These are phyloP conservation scores for Glyptemys insculpta DNA, from an alignment of 2,797 vertebrate genomes.

Conservation along the genomic window DNA sequence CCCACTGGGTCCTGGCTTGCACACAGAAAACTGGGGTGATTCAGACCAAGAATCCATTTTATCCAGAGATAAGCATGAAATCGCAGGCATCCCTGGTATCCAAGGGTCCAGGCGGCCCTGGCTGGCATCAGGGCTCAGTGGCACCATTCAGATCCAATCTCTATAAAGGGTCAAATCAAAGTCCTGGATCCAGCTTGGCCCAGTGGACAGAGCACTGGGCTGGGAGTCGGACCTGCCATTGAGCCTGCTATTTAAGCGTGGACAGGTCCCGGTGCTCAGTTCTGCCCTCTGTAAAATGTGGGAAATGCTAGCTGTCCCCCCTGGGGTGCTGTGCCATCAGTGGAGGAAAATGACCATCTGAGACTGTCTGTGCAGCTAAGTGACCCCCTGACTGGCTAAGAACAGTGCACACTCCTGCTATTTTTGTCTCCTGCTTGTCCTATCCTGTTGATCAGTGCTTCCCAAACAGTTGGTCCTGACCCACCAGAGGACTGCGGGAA, in stretches of 20 bases:
- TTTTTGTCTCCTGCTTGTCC: neutral
- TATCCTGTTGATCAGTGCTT: neutral
- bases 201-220: neutral
- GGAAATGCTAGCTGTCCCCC: neutral
- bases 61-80: neutral
- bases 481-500: neutral
- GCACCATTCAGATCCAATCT: fast-evolving
- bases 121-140: fast-evolving
- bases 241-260: neutral
- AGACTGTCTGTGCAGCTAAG: neutral
- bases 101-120: neutral
- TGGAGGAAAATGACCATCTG: neutral
- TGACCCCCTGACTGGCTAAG: neutral
- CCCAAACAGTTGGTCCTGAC: neutral
- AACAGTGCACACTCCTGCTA: no score
- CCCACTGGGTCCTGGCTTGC: fast-evolving
- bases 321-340: neutral
- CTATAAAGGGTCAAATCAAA: neutral
- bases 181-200: neutral
- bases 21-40: neutral
- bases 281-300: neutral
- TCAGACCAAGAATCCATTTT: neutral
- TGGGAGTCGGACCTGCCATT: neutral
- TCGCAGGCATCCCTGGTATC: neutral
- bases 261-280: neutral